These are phyloP conservation scores for Rhynchonycteris naso DNA, from an alignment of 2,797 vertebrate species.

Conservation along the genomic window DNA sequence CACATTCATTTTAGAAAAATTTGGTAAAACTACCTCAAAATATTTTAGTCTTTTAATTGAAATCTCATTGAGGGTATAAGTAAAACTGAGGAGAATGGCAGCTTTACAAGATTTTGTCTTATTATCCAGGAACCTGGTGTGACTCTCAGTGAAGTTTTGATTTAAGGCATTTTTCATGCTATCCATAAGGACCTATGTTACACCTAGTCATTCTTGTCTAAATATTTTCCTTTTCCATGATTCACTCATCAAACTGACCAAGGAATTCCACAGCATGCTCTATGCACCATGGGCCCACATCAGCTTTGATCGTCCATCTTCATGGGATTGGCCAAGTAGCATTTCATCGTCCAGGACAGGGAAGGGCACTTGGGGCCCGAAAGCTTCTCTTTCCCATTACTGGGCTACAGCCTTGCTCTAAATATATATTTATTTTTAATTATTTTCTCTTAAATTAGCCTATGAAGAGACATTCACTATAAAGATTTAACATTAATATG, in stretches of 20 bases:
- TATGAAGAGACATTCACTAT: conserved; percentile 58
- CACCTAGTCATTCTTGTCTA: not conserved
- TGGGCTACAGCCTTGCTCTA: not conserved
- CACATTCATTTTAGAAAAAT: not conserved
- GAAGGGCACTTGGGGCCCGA: not conserved
- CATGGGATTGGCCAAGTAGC: not conserved
- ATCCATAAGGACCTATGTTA: not conserved
- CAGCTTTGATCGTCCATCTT: not conserved
- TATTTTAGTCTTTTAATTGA: conserved; percentile 41
- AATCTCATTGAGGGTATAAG: not conserved
- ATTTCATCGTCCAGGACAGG: not conserved
- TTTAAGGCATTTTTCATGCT: not conserved
- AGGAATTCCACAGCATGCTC: not conserved
- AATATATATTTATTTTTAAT: conserved; percentile 10
- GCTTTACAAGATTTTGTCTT: not conserved
- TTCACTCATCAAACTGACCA: not conserved
- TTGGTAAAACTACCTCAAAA: not conserved
- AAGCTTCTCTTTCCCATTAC: not conserved
- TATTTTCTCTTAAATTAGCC: conserved; percentile 63
- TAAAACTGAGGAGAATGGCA: not conserved
- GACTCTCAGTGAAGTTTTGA: not conserved
- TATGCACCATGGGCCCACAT: accelerated
- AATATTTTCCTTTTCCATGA: not conserved
- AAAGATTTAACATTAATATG: conserved; percentile 72
- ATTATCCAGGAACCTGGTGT: not conserved